Conservation (phyloP, 2,888 invertebrate species). For the Drosophila mimica region DNA sequence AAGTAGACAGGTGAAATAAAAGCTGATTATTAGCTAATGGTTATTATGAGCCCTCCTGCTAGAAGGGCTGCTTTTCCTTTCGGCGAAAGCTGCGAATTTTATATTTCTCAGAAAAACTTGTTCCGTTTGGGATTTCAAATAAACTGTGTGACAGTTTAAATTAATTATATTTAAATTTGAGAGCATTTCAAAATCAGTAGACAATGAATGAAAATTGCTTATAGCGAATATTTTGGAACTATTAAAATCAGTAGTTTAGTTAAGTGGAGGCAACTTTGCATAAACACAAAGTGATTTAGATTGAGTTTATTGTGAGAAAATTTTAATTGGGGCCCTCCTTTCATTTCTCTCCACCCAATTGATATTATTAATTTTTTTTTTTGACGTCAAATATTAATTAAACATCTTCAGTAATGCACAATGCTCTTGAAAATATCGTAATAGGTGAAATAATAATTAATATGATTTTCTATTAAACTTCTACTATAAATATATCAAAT, state of each 20-base stretch:
- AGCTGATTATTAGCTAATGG: constrained; percentile 20
- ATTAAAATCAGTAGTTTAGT: background rate
- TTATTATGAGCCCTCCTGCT: background rate
- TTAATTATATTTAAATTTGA: background rate
- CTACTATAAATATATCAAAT: background rate
- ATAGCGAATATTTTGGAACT: background rate
- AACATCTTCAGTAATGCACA: background rate
- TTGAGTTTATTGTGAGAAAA: background rate
- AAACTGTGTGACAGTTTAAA: background rate
- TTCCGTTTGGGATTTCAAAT: background rate
- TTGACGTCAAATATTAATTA: background rate
- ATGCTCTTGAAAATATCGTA: background rate
- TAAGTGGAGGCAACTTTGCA: background rate
- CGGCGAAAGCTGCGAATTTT: background rate
- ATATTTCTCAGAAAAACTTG: background rate
- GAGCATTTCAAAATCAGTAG: background rate
- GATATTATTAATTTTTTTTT: background rate
- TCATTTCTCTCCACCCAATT: background rate
- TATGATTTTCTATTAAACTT: background rate
- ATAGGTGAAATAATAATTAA: background rate
- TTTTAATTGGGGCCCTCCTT: background rate
- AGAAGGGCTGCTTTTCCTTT: background rate
- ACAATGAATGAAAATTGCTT: background rate
- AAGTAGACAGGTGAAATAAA: constrained; percentile 25
- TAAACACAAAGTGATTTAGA: background rate